These are phyloP conservation scores for Egretta garzetta DNA, from an alignment of 2,113 vertebrate genomes.

Conservation along the genomic window DNA sequence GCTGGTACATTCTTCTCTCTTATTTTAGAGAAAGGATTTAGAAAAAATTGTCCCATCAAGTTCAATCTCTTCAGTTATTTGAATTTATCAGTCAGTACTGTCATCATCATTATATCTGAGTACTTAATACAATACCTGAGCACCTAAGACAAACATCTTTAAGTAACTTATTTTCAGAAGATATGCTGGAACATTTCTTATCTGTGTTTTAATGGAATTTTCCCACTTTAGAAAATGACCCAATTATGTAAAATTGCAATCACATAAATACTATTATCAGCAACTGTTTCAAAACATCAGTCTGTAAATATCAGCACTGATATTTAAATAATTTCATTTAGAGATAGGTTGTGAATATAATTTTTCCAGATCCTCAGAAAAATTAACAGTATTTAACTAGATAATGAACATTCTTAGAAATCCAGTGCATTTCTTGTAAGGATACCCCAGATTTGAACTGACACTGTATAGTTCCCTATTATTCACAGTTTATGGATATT, in stretches of 20 bases:
- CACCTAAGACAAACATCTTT: neutral
- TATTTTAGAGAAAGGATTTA: neutral
- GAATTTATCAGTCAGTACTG: neutral
- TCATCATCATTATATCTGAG: neutral
- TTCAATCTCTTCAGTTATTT: neutral
- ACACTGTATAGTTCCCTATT: neutral
- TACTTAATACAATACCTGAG: neutral
- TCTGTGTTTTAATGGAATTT: neutral
- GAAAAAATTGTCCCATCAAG: neutral
- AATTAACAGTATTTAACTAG: neutral
- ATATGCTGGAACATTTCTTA: neutral
- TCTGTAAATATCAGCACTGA: neutral
- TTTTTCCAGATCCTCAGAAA: neutral
- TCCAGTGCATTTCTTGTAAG: neutral
- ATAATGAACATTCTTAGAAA: neutral
- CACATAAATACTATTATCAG: neutral
- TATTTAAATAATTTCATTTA: neutral
- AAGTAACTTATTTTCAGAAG: neutral
- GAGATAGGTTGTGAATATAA: neutral
- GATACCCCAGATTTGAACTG: neutral
- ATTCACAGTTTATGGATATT: neutral
- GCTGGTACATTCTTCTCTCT: neutral
- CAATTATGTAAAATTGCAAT: neutral
- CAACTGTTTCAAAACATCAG: neutral
- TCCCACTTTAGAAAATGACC: neutral